Evolutionary conservation across 2,797 vertebrate species (phyloP).

Genomic region (Cygnus olor): DNA sequence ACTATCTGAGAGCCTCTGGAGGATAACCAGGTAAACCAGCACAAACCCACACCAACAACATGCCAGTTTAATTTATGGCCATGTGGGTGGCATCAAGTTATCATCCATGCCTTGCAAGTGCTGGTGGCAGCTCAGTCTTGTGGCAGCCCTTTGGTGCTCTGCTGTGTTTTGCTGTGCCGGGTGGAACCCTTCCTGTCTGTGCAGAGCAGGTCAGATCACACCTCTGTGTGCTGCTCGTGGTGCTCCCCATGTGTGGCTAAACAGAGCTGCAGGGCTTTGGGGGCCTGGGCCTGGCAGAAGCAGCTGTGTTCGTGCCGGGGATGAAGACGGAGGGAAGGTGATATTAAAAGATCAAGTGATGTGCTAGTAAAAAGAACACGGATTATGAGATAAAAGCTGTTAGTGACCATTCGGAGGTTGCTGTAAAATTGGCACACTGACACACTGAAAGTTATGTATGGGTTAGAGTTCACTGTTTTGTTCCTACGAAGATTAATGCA

Average conservation of each 20-base stretch:
- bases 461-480: neutral
- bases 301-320: accelerated
- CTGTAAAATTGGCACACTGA: neutral
- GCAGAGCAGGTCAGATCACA: accelerated
- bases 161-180: accelerated
- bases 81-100: neutral
- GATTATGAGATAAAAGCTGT: neutral
- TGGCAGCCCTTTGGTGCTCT: accelerated
- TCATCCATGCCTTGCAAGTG: accelerated
- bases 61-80: neutral
- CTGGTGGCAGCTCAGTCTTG: accelerated
- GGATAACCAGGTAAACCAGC: neutral
- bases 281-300: neutral
- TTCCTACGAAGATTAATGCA: neutral
- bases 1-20: neutral
- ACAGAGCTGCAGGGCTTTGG: neutral
- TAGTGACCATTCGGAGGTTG: neutral
- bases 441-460: neutral
- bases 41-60: neutral
- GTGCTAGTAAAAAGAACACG: neutral
- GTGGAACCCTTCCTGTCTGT: accelerated
- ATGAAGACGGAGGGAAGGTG: neutral
- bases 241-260: neutral
- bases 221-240: neutral
- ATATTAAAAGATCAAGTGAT: neutral